Evolutionary conservation across 2,113 vertebrate species (phyloP), one percentile per base, ranked within the genome.

Genomic region (Cyanoramphus novaezelandiae): DNA sequence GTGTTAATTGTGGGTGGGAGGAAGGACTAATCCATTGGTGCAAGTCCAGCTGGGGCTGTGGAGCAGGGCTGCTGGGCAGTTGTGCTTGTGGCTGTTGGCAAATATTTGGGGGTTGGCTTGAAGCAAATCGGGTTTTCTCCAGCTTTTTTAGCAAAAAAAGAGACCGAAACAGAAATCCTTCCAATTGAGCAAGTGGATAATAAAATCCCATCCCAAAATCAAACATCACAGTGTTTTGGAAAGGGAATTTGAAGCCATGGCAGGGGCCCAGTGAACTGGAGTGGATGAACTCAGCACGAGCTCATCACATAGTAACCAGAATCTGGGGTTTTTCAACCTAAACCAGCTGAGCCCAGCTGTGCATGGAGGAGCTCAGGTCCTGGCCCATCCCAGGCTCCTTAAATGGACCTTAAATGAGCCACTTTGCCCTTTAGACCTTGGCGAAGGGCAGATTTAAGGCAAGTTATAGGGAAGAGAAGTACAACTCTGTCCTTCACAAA

Each of bases 121-220:
- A 24, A 13, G 11, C 0, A 3, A 35, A 25, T 24, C 46, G 11
- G 44, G 29, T 37, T 82, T 85, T 53, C 23, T 83, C 19, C 49
- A 31, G 53, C 8, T n/a, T 65, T 96, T 69, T 43, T 41, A 69
- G 39, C 9, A 21, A 68, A 83, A 19, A 37, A 17, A 37, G 35
- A 27, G 3, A 17, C 1, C 0, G 7, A 76, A 8, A 37, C 24
- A 43, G 68, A 53, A 78, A 33, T 1, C 0, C 10, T 57, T 86
- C 11, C 20, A 8, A 37, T 67, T 16, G 27, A 87, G 33, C 0
- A 9, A 35, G n/a, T 31, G 60, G 70, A 55, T 28, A 77, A 46
- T 50, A 49, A 88, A 90, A 80, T 35, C 46, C 28, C 17, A 29
- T 49, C 70, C 67, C 28, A 46, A 57, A 78, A 57, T 24, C 41